Conservation (phyloP, 2,888 invertebrate species). For the Subacronicta megacephala region DNA sequence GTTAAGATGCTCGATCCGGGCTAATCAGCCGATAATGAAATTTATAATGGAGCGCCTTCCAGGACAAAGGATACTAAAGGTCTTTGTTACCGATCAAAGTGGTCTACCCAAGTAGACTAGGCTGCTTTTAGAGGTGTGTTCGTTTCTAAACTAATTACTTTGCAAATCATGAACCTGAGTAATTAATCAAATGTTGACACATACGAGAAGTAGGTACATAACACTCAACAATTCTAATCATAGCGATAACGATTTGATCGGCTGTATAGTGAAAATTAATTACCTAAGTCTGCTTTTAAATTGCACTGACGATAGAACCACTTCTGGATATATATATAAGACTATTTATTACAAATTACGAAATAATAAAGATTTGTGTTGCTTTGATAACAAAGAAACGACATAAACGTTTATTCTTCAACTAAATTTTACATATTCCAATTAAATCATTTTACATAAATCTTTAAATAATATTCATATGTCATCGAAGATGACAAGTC, state of each 20-base stretch:
- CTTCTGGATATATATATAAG: not conserved
- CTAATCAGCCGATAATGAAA: conserved; percentile 55
- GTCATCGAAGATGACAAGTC: too few relatives aligned
- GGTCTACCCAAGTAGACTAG: not conserved
- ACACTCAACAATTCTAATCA: not conserved
- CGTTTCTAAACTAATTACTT: too few relatives aligned
- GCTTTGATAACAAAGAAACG: too few relatives aligned
- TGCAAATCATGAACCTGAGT: too few relatives aligned
- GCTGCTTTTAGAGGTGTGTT: too few relatives aligned
- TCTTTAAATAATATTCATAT: too few relatives aligned
- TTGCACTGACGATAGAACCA: not conserved
- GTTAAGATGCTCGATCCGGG: conserved; percentile 11
- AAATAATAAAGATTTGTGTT: too few relatives aligned
- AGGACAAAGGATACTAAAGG: conserved; percentile 35
- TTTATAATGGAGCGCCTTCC: conserved; percentile 49
- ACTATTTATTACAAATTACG: too few relatives aligned
- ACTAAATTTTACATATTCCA: too few relatives aligned
- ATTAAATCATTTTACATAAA: too few relatives aligned
- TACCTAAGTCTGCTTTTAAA: conserved; percentile 5
- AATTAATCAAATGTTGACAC: too few relatives aligned
- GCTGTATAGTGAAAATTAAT: not conserved
- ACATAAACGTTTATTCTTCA: too few relatives aligned
- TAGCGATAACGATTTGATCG: conserved; percentile 4
- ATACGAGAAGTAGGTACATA: not conserved
- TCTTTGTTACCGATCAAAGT: not conserved